Conservation (phyloP, 2,797 vertebrate species). For the Natrix natrix region DNA sequence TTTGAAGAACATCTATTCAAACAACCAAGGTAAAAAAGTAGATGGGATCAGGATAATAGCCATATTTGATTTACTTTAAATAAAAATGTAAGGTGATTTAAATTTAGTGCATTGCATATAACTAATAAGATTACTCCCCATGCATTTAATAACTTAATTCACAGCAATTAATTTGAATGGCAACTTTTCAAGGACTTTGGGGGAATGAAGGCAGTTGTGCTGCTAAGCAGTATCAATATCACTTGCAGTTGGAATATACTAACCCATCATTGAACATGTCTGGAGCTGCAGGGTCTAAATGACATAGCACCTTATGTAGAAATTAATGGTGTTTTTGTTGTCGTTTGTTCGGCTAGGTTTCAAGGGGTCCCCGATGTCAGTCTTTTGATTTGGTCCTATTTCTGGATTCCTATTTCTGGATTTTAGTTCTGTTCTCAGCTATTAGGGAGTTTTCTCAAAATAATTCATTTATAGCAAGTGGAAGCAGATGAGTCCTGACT, state of each 20-base stretch:
- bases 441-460: neutral
- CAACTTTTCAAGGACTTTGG: neutral
- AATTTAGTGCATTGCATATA: neutral
- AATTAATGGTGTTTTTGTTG: neutral
- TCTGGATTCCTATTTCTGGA: neutral
- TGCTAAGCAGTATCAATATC: too few species aligned
- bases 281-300: neutral
- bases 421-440: too few species aligned
- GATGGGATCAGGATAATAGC: neutral
- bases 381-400: neutral
- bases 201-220: neutral
- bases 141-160: neutral
- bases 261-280: neutral
- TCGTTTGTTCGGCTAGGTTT: neutral
- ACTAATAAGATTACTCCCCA: neutral
- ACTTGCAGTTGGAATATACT: neutral
- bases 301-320: neutral
- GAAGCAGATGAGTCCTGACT: conserved; percentile 17
- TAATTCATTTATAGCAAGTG: conserved; percentile 1
- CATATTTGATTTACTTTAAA: neutral
- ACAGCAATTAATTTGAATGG: neutral
- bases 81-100: neutral
- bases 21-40: neutral
- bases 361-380: neutral
- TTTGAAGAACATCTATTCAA: neutral